Evolutionary conservation across 2,797 vertebrate species (phyloP).

Genomic region (Gastrophryne carolinensis): DNA sequence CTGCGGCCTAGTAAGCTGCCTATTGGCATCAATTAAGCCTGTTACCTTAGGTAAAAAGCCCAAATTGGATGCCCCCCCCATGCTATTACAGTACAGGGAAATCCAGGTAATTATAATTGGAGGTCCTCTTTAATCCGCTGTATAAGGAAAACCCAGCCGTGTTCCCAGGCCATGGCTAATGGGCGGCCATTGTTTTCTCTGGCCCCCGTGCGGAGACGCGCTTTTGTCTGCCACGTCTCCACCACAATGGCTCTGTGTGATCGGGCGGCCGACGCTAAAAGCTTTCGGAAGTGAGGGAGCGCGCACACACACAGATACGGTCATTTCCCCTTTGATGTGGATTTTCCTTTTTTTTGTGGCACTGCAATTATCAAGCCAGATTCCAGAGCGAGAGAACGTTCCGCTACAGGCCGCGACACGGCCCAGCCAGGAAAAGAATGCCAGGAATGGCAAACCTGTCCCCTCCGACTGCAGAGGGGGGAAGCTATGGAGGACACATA

Average conservation of each 20-base stretch:
- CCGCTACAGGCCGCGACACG: constrained; percentile 48
- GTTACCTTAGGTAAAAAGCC: no score
- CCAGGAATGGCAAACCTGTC: constrained; percentile 47
- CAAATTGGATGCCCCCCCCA: no score
- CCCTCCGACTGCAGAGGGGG: constrained; percentile 13
- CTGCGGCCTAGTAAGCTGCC: no score
- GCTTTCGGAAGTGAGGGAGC: constrained; percentile 45
- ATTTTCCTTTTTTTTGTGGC: constrained; percentile 40
- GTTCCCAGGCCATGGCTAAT: constrained; percentile 23
- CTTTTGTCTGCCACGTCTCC: constrained; percentile 30
- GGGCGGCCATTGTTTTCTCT: neutral
- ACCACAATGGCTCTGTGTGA: constrained; percentile 27
- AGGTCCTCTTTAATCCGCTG: no score
- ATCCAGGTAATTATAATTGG: no score
- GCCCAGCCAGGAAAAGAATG: constrained; percentile 38
- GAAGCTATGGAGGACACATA: constrained; percentile 31
- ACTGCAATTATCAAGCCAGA: constrained; percentile 47
- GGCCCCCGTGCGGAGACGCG: constrained; percentile 1
- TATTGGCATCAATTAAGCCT: no score
- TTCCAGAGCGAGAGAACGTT: constrained; percentile 51
- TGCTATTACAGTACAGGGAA: no score
- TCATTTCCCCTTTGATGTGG: constrained; percentile 42
- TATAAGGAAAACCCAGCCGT: constrained; percentile 25
- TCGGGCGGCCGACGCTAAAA: constrained; percentile 24
- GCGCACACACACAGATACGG: constrained; percentile 33